Evolutionary conservation across 2,797 vertebrate species (phyloP).

Genomic region (Tenualosa thibaudeaui): DNA sequence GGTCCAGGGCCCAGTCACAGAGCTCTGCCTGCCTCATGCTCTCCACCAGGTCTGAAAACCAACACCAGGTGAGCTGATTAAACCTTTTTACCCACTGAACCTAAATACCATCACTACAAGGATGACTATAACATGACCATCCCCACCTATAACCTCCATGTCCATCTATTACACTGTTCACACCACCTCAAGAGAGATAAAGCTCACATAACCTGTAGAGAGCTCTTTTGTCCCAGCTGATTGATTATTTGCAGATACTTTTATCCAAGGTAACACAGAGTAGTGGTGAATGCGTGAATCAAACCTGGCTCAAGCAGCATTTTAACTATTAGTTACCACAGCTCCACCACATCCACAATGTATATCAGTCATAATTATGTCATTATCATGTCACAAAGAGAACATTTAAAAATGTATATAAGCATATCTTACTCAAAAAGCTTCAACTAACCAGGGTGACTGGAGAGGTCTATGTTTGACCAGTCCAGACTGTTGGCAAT

Average conservation of each 20-base stretch:
- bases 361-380: not conserved
- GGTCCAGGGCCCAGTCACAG: slow-evolving; percentile 94
- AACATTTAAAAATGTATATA: not conserved
- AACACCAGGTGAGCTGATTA: not conserved
- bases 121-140: not conserved
- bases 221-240: too few relatives aligned
- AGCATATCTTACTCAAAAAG: not conserved
- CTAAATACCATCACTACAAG: not conserved
- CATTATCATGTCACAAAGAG: not conserved
- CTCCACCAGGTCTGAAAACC: slow-evolving; percentile 85
- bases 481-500: slow-evolving; percentile 94
- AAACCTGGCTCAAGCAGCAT: too few relatives aligned
- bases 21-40: slow-evolving; percentile 95
- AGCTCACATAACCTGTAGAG: too few relatives aligned
- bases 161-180: not conserved
- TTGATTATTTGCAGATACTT: too few relatives aligned
- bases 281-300: too few relatives aligned
- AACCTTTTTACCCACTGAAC: not conserved
- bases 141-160: not conserved
- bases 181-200: not conserved
- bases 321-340: too few relatives aligned
- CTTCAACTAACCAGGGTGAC: slow-evolving; percentile 86
- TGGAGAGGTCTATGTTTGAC: slow-evolving; percentile 94
- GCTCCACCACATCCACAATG: not conserved
- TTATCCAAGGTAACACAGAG: too few relatives aligned